phyloP scores from a whole-genome alignment of 2,797 vertebrate genomes.

The Babyrousa celebensis region DNA sequence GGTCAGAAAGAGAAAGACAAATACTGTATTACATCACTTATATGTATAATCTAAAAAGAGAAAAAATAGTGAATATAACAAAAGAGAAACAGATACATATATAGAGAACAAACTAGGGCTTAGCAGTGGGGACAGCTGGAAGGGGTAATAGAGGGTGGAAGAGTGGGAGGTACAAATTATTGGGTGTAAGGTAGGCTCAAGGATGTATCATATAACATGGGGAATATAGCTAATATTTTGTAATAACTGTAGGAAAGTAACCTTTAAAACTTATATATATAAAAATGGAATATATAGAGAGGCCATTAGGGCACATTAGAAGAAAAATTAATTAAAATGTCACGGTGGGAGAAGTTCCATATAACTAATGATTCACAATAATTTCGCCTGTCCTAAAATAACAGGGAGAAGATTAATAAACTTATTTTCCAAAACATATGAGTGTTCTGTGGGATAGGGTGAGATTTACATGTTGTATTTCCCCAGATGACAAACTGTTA shows the following conservation, averaged over 20 bases:
- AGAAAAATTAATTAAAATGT: slow-evolving; percentile 59
- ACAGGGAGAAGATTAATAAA: slow-evolving; percentile 8
- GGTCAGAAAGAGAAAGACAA: not conserved
- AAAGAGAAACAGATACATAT: not conserved
- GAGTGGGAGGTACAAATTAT: not conserved
- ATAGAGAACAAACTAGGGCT: not conserved
- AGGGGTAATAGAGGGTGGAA: not conserved
- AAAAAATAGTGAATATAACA: not conserved
- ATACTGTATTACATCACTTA: not conserved
- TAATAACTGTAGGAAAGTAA: not conserved
- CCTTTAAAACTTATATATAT: not conserved
- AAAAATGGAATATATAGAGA: not conserved
- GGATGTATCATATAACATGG: not conserved
- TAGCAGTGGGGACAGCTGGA: not conserved
- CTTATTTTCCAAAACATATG: slow-evolving; percentile 41
- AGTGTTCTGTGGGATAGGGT: slow-evolving; percentile 23
- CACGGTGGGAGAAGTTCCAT: not conserved
- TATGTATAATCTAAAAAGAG: not conserved
- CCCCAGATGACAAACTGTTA: slow-evolving; percentile 9
- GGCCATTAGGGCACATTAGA: not conserved
- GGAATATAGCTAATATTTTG: not conserved
- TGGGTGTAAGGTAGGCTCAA: not conserved
- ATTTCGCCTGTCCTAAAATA: slow-evolving; percentile 73
- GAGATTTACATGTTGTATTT: slow-evolving; percentile 48
- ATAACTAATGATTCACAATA: slow-evolving; percentile 64